Base-by-base conservation (phyloP, 2,888 invertebrate genomes). In the Diploptera punctata region DNA sequence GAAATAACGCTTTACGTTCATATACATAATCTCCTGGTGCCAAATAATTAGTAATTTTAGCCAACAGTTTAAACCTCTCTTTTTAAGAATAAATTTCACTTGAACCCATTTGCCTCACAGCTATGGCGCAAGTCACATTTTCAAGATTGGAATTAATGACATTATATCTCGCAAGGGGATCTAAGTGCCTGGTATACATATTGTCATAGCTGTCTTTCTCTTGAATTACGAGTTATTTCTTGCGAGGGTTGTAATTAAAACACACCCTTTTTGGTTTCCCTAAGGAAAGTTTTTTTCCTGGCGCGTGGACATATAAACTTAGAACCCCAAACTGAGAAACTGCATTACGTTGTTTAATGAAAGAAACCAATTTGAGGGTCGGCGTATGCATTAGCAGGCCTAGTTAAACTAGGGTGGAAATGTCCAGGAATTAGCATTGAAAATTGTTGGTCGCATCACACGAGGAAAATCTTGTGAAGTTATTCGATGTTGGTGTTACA, bases 191-290 rank as follows among this genome's bases (percentile, higher is more conserved):
- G n/a, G n/a, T n/a, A 33, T 47, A 47, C 47, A 47, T 47, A 47
- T 47, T 47, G 47, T 47, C 47, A 47, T n/a, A 47, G 47, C 47
- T 47, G 47, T 47, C 47, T 47, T 10, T 5, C 47, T n/a, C 47
- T n/a, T n/a, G 47, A n/a, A 47, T 47, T 7, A 47, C 7, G 47
- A 47, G 47, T 47, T 47, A 47, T n/a, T n/a, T 47, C 47, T 47
- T 47, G 47, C n/a, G 16, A 47, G 47, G n/a, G 47, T n/a, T n/a
- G 47, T n/a, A 47, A 47, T 47, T 47, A 47, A 47, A 47, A n/a
- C 4, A 47, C 47, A n/a, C 47, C 47, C 47, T 47, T 47, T 47
- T 47, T n/a, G 47, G 47, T n/a, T 47, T 47, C 47, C 47, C 47
- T n/a, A 47, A 47, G 47, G 47, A 47, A 47, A 47, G 9, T 47